Evolutionary conservation across 2,113 vertebrate species (phyloP), one percentile per base, ranked within the genome.

Genomic region (Rhagologus leucostigma): DNA sequence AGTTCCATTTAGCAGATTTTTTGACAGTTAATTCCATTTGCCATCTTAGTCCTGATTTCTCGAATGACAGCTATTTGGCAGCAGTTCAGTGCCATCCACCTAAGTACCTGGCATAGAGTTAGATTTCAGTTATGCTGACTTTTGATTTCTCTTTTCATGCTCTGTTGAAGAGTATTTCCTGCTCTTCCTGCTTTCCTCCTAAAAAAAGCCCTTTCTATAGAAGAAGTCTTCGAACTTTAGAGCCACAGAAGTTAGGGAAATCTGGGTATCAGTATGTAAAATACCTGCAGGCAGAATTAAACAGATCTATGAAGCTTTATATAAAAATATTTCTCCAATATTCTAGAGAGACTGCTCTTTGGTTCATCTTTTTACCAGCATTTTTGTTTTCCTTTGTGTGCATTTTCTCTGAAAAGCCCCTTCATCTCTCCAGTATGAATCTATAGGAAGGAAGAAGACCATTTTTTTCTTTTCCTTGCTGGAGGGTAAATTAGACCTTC

Each of bases 401-500:
- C 44, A 10, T 75, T 91, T 79, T 71, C 70, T 87, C 84, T 96
- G 87, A 94, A 91, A 93, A 92, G 29, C 15, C 49, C 10, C 64
- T 92, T 94, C 46, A 65, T 93, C 47, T 90, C 59, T 33, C 81
- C 27, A 47, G 41, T 30, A 70, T 47, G 26, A 85, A 77, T 84
- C 35, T 77, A 41, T 90, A 84, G 83, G 84, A 89, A 93, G 47
- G 75, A 93, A 76, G 52, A 87, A 14, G 9, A 53, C n/a, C 4
- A 1, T 75, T 93, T 93, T 95, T 93, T 87, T 53, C 7, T 82
- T 70, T 81, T 74, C 56, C 89, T 95, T 93, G 89, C 95, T 92
- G 53, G 73, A 95, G 94, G 95, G 76, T 78, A 56, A 87, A 71
- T 93, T 89, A 93, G 93, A 89, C 94, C 93, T 97, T 92, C 93